Evolutionary conservation across 2,113 vertebrate species (phyloP).

Genomic region (Prinia subflava): DNA sequence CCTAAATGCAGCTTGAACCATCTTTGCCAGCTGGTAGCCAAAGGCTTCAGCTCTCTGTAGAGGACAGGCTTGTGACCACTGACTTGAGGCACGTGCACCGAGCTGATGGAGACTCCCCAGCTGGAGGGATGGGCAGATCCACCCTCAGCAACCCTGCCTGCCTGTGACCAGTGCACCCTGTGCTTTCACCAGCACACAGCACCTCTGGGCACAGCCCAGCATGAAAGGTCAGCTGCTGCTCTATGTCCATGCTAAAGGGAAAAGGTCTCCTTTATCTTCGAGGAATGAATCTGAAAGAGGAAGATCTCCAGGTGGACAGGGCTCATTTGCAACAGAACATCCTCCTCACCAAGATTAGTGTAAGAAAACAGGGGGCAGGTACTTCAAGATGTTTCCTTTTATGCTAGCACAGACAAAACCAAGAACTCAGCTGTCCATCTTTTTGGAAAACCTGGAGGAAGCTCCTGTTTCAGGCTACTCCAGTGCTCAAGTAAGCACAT

Average conservation of each 20-base stretch:
- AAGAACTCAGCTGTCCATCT: not conserved
- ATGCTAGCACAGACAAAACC: not conserved
- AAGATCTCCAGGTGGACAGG: not conserved
- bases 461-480: not conserved
- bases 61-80: not conserved
- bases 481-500: not conserved
- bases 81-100: not conserved
- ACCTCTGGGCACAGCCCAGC: not conserved
- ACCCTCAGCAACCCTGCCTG: not conserved
- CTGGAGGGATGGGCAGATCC: not conserved
- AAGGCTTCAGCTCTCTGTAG: not conserved
- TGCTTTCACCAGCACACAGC: not conserved
- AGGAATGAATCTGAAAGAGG: not conserved
- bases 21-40: not conserved
- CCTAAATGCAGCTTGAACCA: not conserved
- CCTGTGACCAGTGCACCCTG: not conserved
- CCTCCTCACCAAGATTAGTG: not conserved
- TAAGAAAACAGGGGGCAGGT: not conserved
- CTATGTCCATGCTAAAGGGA: not conserved
- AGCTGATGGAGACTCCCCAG: not conserved
- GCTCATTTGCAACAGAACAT: not conserved
- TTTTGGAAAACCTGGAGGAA: not conserved
- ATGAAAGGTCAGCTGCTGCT: not conserved
- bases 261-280: not conserved
- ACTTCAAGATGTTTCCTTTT: not conserved